Conservation (phyloP, 2,888 invertebrate species). For the Biston stratarius region DNA sequence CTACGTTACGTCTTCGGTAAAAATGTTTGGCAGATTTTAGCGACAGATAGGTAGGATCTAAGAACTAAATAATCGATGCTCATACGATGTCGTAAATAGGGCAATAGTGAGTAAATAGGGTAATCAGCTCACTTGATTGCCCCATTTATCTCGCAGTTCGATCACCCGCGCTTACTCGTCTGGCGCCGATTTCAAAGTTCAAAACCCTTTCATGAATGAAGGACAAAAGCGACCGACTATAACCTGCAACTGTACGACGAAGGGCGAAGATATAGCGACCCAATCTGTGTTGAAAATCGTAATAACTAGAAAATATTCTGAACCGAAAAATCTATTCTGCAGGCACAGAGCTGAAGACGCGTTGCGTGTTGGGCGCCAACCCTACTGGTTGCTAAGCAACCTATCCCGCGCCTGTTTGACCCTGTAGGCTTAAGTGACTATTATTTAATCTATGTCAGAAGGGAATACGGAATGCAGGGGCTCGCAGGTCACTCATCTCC, state of each 20-base stretch:
- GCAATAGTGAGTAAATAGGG: neutral
- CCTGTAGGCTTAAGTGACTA: neutral
- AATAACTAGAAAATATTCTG: slow-evolving; percentile 3
- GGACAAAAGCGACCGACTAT: slow-evolving; percentile 11
- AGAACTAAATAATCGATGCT: no score
- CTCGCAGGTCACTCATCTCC: slow-evolving; percentile 61
- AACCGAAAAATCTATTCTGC: neutral
- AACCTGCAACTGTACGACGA: slow-evolving; percentile 9
- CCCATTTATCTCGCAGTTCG: slow-evolving; percentile 15
- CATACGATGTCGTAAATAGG: no score
- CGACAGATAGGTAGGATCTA: no score
- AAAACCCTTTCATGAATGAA: slow-evolving; percentile 25
- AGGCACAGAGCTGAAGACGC: slow-evolving; percentile 19
- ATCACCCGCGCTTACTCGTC: slow-evolving; percentile 19
- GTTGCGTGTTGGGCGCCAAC: slow-evolving; percentile 48
- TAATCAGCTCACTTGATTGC: slow-evolving; percentile 1
- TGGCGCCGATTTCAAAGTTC: slow-evolving; percentile 23
- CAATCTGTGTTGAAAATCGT: slow-evolving; percentile 10
- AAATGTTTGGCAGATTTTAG: no score
- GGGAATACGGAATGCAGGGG: slow-evolving; percentile 16
- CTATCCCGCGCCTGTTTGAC: slow-evolving; percentile 62
- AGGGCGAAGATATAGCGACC: slow-evolving; percentile 15
- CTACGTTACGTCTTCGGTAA: no score
- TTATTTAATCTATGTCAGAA: neutral
- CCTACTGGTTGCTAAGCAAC: slow-evolving; percentile 69